A percentile compares a stretch with the other conserved stretches of the same genome.
Conservation (phyloP, 1,140 invertebrate genomes). For the Acromyrmex charruanus region DNA sequence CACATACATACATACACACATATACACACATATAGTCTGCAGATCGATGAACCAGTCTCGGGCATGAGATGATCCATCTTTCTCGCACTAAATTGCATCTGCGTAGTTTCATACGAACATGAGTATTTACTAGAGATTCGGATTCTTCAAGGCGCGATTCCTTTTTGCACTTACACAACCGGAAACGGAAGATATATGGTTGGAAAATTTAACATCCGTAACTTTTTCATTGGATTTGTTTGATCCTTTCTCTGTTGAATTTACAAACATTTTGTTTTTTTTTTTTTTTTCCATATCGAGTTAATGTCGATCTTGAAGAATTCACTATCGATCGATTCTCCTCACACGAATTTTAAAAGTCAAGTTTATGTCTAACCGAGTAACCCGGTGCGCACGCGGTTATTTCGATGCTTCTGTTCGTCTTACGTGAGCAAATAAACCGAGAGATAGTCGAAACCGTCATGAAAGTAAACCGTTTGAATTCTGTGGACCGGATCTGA, state of each 20-base stretch:
- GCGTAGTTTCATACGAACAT: constrained; percentile 34
- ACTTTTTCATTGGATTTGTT: constrained; percentile 26
- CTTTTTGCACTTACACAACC: constrained; percentile 1
- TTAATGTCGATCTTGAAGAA: background rate
- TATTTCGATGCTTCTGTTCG: constrained; percentile 22
- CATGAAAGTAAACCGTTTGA: constrained; percentile 52
- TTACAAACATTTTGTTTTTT: background rate
- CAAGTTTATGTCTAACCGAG: background rate
- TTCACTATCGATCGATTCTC: too few relatives aligned
- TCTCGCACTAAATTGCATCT: constrained; percentile 39
- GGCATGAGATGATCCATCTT: constrained; percentile 50
- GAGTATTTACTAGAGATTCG: constrained; percentile 49
- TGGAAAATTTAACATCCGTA: background rate
- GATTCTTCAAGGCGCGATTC: background rate
- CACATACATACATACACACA: constrained; percentile 20
- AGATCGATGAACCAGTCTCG: constrained; percentile 45
- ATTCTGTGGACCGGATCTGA: constrained; percentile 46
- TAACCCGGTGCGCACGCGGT: background rate
- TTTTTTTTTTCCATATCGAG: background rate
- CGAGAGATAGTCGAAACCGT: constrained; percentile 37
- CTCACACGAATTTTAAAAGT: constrained; percentile 16
- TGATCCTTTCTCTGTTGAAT: background rate
- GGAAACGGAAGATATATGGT: background rate
- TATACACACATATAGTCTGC: background rate
- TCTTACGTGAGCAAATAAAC: background rate